Percentiles rank a stretch among this genome's conserved stretches.
Evolutionary conservation across 2,888 invertebrate species (phyloP).

Genomic region (Norana najaformis): DNA sequence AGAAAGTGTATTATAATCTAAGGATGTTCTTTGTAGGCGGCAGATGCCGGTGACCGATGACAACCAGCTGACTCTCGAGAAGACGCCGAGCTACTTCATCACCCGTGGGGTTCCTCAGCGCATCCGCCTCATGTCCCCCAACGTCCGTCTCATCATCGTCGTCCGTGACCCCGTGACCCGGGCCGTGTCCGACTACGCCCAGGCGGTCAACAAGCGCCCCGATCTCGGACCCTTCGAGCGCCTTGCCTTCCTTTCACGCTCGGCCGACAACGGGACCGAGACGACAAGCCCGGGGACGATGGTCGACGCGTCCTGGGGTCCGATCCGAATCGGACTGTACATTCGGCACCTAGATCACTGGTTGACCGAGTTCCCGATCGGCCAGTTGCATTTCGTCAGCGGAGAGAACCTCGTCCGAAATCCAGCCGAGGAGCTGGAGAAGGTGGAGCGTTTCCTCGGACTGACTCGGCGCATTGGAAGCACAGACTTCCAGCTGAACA

Average conservation of each 20-base stretch:
- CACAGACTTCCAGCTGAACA: conserved; percentile 93
- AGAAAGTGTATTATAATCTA: too few species aligned
- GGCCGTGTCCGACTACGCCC: conserved; percentile 96
- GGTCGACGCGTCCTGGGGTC: conserved; percentile 22
- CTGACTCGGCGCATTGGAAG: conserved; percentile 51
- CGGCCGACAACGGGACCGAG: background rate
- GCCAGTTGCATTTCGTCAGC: conserved; percentile 91
- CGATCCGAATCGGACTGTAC: conserved; percentile 60
- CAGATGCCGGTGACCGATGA: conserved; percentile 91
- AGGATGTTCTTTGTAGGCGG: background rate
- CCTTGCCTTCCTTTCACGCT: conserved; percentile 53
- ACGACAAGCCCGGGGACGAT: background rate
- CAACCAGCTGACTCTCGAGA: conserved; percentile 92
- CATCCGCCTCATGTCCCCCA: conserved; percentile 89
- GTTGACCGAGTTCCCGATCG: conserved; percentile 87
- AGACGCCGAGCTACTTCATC: conserved; percentile 96
- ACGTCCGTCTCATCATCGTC: conserved; percentile 83
- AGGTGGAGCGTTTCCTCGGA: conserved; percentile 56
- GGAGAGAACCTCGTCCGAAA: conserved; percentile 56
- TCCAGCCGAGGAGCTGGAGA: conserved; percentile 53
- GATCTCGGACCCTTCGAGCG: conserved; percentile 56
- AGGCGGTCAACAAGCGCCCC: conserved; percentile 71
- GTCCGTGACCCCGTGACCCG: conserved; percentile 93
- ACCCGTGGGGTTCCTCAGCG: conserved; percentile 93
- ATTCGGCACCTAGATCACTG: conserved; percentile 80